These are phyloP conservation scores for Drosophila kikkawai DNA, from an alignment of 1,140 invertebrate genomes.

Conservation along the genomic window DNA sequence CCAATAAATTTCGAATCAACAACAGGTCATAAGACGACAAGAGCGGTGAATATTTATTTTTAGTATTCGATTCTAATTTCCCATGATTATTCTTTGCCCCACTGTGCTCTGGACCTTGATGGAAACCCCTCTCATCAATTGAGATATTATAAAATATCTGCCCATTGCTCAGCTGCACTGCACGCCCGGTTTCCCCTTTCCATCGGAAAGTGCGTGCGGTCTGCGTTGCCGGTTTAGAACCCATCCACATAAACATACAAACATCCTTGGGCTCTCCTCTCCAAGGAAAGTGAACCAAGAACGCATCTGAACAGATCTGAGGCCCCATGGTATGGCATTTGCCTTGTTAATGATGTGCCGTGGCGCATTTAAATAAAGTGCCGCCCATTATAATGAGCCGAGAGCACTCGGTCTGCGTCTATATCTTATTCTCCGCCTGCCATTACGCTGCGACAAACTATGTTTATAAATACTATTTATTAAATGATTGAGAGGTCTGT, in stretches of 20 bases:
- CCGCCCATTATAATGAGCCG: constrained; percentile 79
- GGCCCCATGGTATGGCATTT: constrained; percentile 45
- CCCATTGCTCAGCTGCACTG: constrained; percentile 8
- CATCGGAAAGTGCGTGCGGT: constrained; percentile 68
- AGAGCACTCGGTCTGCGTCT: constrained; percentile 22
- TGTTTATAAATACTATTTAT: constrained; percentile 1
- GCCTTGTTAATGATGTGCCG: constrained; percentile 82
- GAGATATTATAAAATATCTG: constrained; percentile 75
- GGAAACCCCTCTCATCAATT: constrained; percentile 60
- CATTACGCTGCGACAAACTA: constrained; percentile 20
- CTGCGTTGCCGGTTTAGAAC: constrained; percentile 62
- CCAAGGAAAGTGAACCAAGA: constrained; percentile 15
- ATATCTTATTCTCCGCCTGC: constrained; percentile 16
- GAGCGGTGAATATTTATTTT: neutral
- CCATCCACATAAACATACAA: constrained; percentile 53
- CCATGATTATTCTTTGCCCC: constrained; percentile 10
- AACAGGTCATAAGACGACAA: neutral
- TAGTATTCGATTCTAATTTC: constrained; percentile 3
- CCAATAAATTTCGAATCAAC: neutral
- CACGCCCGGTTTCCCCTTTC: constrained; percentile 9
- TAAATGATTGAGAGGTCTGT: neutral
- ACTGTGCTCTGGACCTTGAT: constrained; percentile 34
- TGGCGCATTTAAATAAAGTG: constrained; percentile 82
- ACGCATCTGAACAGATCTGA: constrained; percentile 8
- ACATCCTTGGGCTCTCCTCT: constrained; percentile 27